Percentiles rank a stretch among this genome's conserved stretches.
Conservation (phyloP, 2,113 vertebrate species). For the Myrmecobius fasciatus region DNA sequence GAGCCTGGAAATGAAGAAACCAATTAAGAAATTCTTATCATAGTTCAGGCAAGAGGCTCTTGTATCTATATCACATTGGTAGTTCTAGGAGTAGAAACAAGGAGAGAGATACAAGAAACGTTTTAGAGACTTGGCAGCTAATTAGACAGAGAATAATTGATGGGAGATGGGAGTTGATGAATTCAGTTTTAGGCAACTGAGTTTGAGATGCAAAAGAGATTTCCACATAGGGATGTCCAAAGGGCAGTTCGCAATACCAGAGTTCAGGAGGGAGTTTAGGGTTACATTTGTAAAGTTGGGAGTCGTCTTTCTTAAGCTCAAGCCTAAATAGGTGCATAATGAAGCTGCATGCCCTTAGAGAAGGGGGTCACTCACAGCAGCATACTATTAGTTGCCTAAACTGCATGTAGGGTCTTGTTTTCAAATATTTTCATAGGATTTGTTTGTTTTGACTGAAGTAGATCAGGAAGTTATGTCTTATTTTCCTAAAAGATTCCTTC, state of each 20-base stretch:
- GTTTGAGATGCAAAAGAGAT: neutral
- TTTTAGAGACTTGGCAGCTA: neutral
- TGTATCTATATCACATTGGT: neutral
- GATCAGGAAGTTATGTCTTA: neutral
- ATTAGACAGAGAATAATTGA: neutral
- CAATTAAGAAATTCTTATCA: neutral
- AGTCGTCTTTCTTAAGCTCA: neutral
- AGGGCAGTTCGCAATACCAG: neutral
- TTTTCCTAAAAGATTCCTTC: neutral
- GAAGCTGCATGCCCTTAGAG: neutral
- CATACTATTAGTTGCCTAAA: neutral
- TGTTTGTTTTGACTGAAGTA: neutral
- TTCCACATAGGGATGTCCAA: neutral
- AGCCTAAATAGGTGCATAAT: neutral
- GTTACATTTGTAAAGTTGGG: neutral
- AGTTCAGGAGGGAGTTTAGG: neutral
- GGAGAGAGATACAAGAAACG: neutral
- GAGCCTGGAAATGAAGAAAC: neutral
- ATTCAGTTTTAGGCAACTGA: neutral
- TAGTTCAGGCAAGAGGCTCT: neutral
- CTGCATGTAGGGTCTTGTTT: neutral
- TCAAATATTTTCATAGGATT: neutral
- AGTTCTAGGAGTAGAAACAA: neutral
- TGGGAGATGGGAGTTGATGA: neutral
- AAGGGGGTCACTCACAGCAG: neutral